Percentiles rank a stretch among this genome's conserved stretches.
These are phyloP conservation scores for Maniola jurtina DNA, from an alignment of 1,140 invertebrate genomes.

Conservation along the genomic window DNA sequence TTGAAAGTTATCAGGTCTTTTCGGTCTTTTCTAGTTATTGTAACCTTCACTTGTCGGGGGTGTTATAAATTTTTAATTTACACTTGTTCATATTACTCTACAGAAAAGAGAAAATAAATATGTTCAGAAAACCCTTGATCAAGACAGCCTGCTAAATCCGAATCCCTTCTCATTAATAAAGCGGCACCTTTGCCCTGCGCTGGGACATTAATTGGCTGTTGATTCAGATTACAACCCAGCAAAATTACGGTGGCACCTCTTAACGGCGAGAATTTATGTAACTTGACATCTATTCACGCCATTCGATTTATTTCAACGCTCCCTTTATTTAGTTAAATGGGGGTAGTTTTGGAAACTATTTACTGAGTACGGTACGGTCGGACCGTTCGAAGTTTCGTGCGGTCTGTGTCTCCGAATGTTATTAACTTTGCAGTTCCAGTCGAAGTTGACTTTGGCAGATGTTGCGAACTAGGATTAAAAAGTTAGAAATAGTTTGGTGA, in stretches of 20 bases:
- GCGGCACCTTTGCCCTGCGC: slow-evolving; percentile 11
- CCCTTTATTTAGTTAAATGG: slow-evolving; percentile 35
- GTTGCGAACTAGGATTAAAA: background rate
- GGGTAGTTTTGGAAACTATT: slow-evolving; percentile 33
- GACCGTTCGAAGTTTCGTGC: slow-evolving; percentile 24
- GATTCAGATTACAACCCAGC: slow-evolving; percentile 4
- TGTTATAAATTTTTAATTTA: no score
- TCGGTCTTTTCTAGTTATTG: no score
- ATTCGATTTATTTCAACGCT: slow-evolving; percentile 30
- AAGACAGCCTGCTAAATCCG: background rate
- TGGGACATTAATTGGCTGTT: slow-evolving; percentile 11
- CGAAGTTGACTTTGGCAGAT: slow-evolving; percentile 6
- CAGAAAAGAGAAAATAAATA: no score
- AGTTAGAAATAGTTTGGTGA: slow-evolving; percentile 4
- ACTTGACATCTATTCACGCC: slow-evolving; percentile 19
- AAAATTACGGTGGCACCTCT: slow-evolving; percentile 5
- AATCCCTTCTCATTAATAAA: slow-evolving; percentile 6
- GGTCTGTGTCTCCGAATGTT: slow-evolving; percentile 22
- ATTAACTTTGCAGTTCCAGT: slow-evolving; percentile 20
- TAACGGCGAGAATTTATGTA: slow-evolving; percentile 8
- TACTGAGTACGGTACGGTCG: slow-evolving; percentile 31
- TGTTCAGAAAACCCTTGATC: no score
- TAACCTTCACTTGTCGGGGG: no score
- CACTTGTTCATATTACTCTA: no score
- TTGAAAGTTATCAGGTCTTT: no score